Evolutionary conservation across 2,888 invertebrate species (phyloP).

Genomic region (Hypomecis punctinalis): DNA sequence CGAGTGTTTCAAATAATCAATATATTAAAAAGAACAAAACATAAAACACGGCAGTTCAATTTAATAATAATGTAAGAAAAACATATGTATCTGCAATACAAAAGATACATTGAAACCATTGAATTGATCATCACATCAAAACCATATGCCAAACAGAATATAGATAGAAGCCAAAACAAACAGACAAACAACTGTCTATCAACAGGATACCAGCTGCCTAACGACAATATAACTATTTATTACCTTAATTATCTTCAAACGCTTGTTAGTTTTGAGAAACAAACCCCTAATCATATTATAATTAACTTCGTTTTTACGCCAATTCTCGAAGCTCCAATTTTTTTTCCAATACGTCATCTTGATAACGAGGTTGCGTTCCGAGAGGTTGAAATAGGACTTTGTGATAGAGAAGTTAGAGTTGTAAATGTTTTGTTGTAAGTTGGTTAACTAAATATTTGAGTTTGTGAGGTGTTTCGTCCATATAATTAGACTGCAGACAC

Average conservation of each 20-base stretch:
- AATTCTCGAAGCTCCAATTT: slow-evolving; percentile 63
- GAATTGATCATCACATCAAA: slow-evolving; percentile 31
- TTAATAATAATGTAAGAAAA: no score
- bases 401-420: background rate
- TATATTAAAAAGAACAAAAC: no score
- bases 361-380: slow-evolving; percentile 26
- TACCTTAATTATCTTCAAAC: slow-evolving; percentile 75
- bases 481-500: slow-evolving; percentile 83
- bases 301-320: slow-evolving; percentile 83
- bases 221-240: slow-evolving; percentile 81
- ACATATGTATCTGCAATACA: no score
- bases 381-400: slow-evolving; percentile 17
- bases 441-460: slow-evolving; percentile 70
- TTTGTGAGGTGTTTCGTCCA: slow-evolving; percentile 71
- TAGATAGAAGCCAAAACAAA: slow-evolving; percentile 64
- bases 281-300: slow-evolving; percentile 82
- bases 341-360: slow-evolving; percentile 36
- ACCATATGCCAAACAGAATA: slow-evolving; percentile 64
- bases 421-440: slow-evolving; percentile 18
- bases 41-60: no score
- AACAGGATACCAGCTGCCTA: slow-evolving; percentile 69
- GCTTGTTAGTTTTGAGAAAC: slow-evolving; percentile 78
- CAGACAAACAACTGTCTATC: slow-evolving; percentile 53
- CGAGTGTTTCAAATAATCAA: no score
- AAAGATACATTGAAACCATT: slow-evolving; percentile 21